These are phyloP conservation scores for Mycetomoellerius zeteki DNA, from an alignment of 1,140 invertebrate genomes.

Conservation along the genomic window DNA sequence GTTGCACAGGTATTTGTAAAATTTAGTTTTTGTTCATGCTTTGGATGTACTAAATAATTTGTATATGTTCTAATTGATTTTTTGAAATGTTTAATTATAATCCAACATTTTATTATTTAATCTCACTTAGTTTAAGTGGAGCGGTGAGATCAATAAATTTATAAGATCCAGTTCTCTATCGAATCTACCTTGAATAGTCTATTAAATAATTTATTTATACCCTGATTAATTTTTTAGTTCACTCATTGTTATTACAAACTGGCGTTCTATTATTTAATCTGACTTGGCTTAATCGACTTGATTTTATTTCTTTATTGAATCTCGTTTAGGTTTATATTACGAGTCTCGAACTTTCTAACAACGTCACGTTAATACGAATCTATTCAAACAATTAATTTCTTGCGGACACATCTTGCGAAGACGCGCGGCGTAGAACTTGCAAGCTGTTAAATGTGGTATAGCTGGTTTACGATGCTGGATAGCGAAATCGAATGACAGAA, in stretches of 20 bases:
- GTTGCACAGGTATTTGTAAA: not conserved
- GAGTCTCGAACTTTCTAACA: not conserved
- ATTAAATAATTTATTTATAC: conserved; percentile 3
- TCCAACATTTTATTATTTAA: not conserved
- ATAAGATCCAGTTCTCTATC: not conserved
- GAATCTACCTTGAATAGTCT: not conserved
- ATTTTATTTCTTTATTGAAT: conserved; percentile 15
- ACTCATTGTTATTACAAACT: not conserved
- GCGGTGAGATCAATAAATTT: not conserved
- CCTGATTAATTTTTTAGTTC: not conserved
- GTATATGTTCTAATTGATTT: not conserved
- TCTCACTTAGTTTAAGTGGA: not conserved
- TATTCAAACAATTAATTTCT: conserved; percentile 24
- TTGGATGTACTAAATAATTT: not conserved
- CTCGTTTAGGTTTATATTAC: conserved; percentile 3
- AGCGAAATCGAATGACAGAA: conserved; percentile 55
- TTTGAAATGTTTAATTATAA: not conserved
- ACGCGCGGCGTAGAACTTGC: not conserved
- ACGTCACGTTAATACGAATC: conserved; percentile 13
- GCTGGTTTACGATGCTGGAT: conserved; percentile 41
- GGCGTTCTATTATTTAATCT: not conserved
- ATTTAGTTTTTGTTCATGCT: not conserved
- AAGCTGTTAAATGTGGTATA: conserved; percentile 7
- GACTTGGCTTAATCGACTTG: not conserved
- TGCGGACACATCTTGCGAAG: not conserved